Evolutionary conservation across 2,888 invertebrate species (phyloP).

Genomic region (Theristus sp.): DNA sequence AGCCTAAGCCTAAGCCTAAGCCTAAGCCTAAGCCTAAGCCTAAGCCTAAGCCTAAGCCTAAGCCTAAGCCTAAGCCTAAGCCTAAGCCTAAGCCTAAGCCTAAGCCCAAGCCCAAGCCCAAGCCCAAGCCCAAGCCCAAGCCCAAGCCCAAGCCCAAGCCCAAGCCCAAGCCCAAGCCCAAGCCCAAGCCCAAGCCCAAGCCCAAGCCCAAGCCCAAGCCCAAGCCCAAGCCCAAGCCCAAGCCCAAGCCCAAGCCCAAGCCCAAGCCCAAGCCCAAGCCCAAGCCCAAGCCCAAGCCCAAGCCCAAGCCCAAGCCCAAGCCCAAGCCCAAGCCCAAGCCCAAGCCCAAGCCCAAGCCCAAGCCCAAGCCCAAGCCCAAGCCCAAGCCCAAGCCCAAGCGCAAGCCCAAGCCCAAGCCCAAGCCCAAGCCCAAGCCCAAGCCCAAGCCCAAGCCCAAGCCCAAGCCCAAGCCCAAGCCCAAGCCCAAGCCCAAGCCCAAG

Average conservation of each 20-base stretch:
- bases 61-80: too few relatives aligned
- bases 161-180: conserved; percentile 10
- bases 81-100: conserved; percentile 1
- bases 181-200: conserved; percentile 9
- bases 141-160: conserved; percentile 8
- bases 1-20: too few relatives aligned
- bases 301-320: conserved; percentile 2
- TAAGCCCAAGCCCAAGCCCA: background rate
- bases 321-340: conserved; percentile 8
- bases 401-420: conserved; percentile 5
- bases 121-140: conserved; percentile 6
- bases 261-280: conserved; percentile 10
- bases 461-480: conserved; percentile 8
- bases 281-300: background rate
- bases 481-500: conserved; percentile 8
- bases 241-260: conserved; percentile 9
- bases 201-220: conserved; percentile 8
- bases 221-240: conserved; percentile 10
- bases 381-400: conserved; percentile 6
- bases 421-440: conserved; percentile 2
- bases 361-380: conserved; percentile 1
- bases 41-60: too few relatives aligned
- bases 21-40: too few relatives aligned
- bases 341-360: conserved; percentile 1
- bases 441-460: conserved; percentile 6